These are phyloP conservation scores for Elgonia sp. DNA, from an alignment of 2,888 invertebrate genomes.

Conservation along the genomic window DNA sequence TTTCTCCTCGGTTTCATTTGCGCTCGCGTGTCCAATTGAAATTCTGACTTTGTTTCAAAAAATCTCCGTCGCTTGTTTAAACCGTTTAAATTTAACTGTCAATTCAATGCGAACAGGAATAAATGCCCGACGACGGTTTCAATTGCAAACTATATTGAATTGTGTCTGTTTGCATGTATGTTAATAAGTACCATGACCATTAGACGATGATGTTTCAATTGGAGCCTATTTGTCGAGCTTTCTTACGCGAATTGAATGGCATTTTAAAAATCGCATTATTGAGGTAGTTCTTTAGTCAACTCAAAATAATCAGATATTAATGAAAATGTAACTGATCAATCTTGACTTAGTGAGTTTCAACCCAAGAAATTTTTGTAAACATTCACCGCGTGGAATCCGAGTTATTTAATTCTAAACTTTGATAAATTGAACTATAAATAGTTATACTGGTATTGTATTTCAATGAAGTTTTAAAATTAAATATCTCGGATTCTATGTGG, in stretches of 20 bases:
- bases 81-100: background rate
- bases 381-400: no score
- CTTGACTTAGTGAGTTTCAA: no score
- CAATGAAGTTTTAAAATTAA: no score
- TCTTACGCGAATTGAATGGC: constrained; percentile 30
- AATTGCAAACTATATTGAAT: constrained; percentile 57
- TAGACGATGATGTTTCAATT: constrained; percentile 43
- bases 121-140: constrained; percentile 33
- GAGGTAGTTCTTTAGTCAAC: no score
- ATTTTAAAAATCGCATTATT: constrained; percentile 24
- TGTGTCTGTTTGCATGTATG: constrained; percentile 63
- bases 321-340: no score
- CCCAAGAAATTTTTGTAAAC: no score
- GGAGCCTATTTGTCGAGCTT: constrained; percentile 17
- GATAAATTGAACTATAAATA: no score
- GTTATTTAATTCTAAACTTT: no score
- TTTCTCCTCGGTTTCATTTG: background rate
- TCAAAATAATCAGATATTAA: no score
- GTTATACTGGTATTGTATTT: no score
- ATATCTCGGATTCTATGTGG: no score
- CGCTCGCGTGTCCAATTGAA: background rate
- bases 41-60: background rate
- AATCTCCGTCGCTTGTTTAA: background rate
- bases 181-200: constrained; percentile 45
- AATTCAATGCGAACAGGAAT: background rate